Evolutionary conservation across 2,797 vertebrate species (phyloP).

Genomic region (Acanthopagrus latus): DNA sequence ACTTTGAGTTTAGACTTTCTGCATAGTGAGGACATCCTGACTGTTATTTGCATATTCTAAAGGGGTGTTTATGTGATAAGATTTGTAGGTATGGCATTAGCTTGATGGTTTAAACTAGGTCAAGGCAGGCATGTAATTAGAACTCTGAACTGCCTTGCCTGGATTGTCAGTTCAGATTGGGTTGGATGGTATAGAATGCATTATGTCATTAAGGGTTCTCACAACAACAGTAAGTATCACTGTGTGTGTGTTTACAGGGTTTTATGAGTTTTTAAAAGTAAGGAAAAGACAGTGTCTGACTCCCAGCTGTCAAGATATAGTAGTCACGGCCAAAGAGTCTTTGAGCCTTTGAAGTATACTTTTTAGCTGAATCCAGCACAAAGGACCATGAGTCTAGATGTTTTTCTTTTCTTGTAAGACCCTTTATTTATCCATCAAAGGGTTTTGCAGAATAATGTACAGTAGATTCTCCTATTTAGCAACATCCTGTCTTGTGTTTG

Average conservation of each 20-base stretch:
- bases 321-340: slow-evolving; percentile 13
- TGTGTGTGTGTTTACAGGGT: slow-evolving; percentile 16
- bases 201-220: slow-evolving; percentile 9
- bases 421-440: slow-evolving; percentile 32
- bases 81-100: background rate
- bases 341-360: slow-evolving; percentile 43
- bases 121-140: no score
- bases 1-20: slow-evolving; percentile 5
- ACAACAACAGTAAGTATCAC: background rate
- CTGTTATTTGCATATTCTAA: background rate
- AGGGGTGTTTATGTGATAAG: background rate
- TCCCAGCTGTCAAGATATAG: slow-evolving; percentile 50
- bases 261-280: slow-evolving; percentile 6
- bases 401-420: slow-evolving; percentile 45
- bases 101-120: background rate
- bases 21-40: background rate
- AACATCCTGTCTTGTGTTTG: slow-evolving; percentile 5
- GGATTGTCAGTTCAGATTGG: no score
- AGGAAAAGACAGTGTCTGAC: slow-evolving; percentile 34
- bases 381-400: slow-evolving; percentile 10
- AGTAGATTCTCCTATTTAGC: slow-evolving; percentile 15
- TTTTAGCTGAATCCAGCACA: slow-evolving; percentile 31
- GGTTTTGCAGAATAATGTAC: background rate
- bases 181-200: background rate
- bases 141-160: no score